Conservation (phyloP, 2,113 vertebrate genomes). For the Hippolais icterina region DNA sequence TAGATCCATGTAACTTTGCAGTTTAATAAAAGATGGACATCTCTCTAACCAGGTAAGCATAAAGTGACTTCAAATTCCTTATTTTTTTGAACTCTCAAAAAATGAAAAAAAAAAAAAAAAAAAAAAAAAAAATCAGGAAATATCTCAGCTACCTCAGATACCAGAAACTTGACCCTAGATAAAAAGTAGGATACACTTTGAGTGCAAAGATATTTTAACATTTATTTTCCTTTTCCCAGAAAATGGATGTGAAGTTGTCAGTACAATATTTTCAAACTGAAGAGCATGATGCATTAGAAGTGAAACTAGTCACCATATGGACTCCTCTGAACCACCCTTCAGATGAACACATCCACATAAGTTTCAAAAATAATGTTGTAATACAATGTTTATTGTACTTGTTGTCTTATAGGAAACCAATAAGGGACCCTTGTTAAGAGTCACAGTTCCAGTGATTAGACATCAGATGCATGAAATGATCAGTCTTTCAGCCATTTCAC, state of each 20-base stretch:
- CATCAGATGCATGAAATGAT: not conserved
- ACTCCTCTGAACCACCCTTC: not conserved
- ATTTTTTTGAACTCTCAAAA: not conserved
- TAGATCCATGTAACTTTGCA: not conserved
- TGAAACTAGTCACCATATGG: not conserved
- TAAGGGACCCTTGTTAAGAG: not conserved
- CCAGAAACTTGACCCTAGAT: not conserved
- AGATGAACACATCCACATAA: not conserved
- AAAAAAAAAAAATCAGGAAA: not conserved
- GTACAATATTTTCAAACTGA: not conserved
- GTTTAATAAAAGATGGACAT: not conserved
- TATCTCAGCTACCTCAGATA: not conserved
- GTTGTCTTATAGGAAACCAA: not conserved
- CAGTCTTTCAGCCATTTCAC: not conserved
- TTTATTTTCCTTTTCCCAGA: not conserved
- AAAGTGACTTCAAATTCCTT: not conserved
- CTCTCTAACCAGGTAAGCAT: not conserved
- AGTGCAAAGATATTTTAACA: not conserved
- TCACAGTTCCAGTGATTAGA: not conserved
- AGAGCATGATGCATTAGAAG: not conserved
- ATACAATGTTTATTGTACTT: not conserved
- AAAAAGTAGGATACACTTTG: not conserved
- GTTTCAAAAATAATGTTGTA: not conserved
- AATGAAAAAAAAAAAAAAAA: not conserved
- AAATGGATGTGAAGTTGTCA: not conserved